Conservation (phyloP, 2,113 vertebrate genomes). For the Chlorodrepanis virens region DNA sequence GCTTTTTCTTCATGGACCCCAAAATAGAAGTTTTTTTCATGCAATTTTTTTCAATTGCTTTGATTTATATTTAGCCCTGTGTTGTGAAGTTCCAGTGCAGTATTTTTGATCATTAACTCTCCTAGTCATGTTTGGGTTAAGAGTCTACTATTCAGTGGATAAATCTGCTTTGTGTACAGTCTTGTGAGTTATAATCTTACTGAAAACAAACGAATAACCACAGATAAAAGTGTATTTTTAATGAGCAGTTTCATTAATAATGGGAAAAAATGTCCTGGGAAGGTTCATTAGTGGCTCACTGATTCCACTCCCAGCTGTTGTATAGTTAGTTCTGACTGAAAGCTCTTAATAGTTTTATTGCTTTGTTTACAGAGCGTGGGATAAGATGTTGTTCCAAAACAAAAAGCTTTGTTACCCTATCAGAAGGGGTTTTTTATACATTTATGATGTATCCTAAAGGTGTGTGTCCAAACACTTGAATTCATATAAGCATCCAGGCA, state of each 20-base stretch:
- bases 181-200: neutral
- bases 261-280: accelerated
- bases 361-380: neutral
- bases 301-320: neutral
- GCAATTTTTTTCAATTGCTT: neutral
- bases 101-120: neutral
- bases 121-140: neutral
- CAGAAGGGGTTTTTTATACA: neutral
- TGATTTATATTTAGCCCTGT: constrained; percentile 12
- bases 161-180: neutral
- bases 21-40: neutral
- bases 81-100: neutral
- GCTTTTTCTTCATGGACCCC: neutral
- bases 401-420: neutral
- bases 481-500: neutral
- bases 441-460: neutral
- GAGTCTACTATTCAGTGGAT: neutral
- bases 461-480: neutral
- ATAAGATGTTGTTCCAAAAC: neutral
- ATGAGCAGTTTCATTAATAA: neutral
- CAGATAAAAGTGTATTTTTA: neutral
- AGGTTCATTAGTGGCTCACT: neutral
- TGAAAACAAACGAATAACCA: neutral
- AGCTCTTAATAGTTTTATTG: neutral
- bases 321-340: constrained; percentile 11